Evolutionary conservation across 1,140 invertebrate species (phyloP), one percentile per base, ranked within the genome.

Genomic region (Ganaspis sp.): DNA sequence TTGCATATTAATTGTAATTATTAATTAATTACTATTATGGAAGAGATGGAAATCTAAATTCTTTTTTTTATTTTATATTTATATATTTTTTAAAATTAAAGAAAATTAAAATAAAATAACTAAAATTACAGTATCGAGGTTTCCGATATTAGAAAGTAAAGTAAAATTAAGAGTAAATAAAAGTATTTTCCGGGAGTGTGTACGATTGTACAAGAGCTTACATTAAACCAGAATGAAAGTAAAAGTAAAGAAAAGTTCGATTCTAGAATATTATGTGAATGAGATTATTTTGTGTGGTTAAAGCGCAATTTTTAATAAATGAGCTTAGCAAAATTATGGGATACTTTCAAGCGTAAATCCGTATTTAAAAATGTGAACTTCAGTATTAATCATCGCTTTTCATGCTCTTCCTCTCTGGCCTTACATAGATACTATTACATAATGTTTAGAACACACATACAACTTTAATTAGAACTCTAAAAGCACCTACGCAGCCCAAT

Each of bases 331-430:
- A 49, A 49, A 49, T 49, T 49, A 49, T n/a, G n/a, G 45, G n/a
- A 49, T 49, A 8, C 15, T 49, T 49, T 49, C 45, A 49, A 49
- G 45, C 45, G 45, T 49, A 49, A 49, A 49, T 49, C 45, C 45
- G n/a, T 17, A 4, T 49, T 49, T 49, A 49, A n/a, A 49, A 49
- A 49, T 49, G 45, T 6, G 17, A 49, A 49, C 45, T 49, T 49
- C 15, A 49, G 17, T 49, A 49, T 49, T 49, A 49, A 49, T 49
- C 45, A 49, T 49, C 45, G 45, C 45, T 49, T 49, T 49, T 49
- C 45, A n/a, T 49, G 45, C n/a, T 49, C 45, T 49, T 49, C 45
- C 45, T 49, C 45, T 49, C 17, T 49, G 45, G n/a, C 42, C 42
- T 45, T 49, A 49, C 17, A 49, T 49, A 49, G 4, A 49, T 49